A percentile compares a stretch with the other conserved stretches of the same genome.
phyloP scores from a whole-genome alignment of 2,888 invertebrate genomes.

The Mythimna lalbum region DNA sequence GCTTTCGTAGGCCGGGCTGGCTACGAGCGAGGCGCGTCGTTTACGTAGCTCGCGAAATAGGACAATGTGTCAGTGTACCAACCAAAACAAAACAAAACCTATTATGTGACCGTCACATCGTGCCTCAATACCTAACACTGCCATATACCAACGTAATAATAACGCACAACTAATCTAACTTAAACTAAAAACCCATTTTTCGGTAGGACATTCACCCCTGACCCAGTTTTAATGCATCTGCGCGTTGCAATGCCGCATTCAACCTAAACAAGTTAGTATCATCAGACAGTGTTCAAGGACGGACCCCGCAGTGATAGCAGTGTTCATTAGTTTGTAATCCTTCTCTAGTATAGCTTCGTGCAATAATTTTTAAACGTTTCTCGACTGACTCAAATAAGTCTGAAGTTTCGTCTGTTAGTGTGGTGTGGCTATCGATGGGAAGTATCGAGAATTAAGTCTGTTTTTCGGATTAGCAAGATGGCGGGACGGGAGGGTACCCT shows the following conservation, averaged over 20 bases:
- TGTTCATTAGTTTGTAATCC: conserved; percentile 85
- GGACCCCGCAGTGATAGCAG: conserved; percentile 78
- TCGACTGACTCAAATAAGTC: conserved; percentile 82
- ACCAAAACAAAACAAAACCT: conserved; percentile 72
- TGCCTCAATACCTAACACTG: conserved; percentile 68
- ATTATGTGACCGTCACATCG: conserved; percentile 68
- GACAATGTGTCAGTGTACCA: conserved; percentile 83
- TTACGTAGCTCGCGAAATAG: conserved; percentile 77
- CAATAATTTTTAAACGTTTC: conserved; percentile 71
- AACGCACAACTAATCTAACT: conserved; percentile 58
- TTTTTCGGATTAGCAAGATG: conserved; percentile 75
- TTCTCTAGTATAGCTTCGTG: conserved; percentile 69
- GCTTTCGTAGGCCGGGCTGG: conserved; percentile 87
- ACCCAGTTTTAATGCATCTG: conserved; percentile 85
- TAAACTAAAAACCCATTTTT: conserved; percentile 74
- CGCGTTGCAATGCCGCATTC: conserved; percentile 80
- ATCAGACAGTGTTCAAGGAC: conserved; percentile 73
- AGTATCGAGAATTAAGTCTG: conserved; percentile 69
- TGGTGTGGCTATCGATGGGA: conserved; percentile 61
- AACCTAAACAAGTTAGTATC: conserved; percentile 66
- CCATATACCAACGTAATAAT: conserved; percentile 67
- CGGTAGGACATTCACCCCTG: conserved; percentile 83
- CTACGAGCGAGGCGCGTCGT: conserved; percentile 82
- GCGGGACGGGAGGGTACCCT: conserved; percentile 81
- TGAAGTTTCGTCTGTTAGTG: conserved; percentile 70